Base-by-base conservation (phyloP, 2,113 vertebrate genomes). In the Tetrax tetrax region DNA sequence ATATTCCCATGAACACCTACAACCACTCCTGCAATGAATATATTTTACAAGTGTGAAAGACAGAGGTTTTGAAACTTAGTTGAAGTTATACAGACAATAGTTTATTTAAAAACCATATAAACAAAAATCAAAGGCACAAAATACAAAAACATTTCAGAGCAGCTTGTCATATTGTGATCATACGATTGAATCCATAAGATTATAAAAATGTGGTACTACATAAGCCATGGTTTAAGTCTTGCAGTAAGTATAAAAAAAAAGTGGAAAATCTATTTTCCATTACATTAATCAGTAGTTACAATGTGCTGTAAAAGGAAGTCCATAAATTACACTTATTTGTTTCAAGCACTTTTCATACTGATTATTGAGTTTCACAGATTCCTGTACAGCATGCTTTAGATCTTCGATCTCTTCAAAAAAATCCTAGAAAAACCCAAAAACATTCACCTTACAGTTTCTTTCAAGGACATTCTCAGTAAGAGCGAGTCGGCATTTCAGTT, bases 391-490 rank as follows among this genome's bases (percentile, higher is more conserved):
- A 18, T 1, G 93, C 94, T 98, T 98, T 90, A 98, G 90, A 93
- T 97, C 97, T 96, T 98, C 96, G 79, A 98, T 41, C 92, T 98
- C 97, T 84, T 98, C 96, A 87, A 98, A 97, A 96, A 98, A 98
- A 25, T 91, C 97, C 97, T 98, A 93, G 92, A 93, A 82, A 94
- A 92, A 90, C 23, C 72, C 65, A 86, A 61, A 96, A 83, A 88
- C 6, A 90, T 43, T 66, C 51, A 84, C 35, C 7, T 89, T 90
- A 38, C 60, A 64, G 54, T 83, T 66, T 79, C 53, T 61, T 80
- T 75, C 59, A 74, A 79, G 91, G 29, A 35, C 19, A 57, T 77
- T 91, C 50, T 79, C 87, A 54, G 0, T 12, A 71, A 47, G 8
- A 91, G 41, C 27, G 8, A 61, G 23, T 68, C 65, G 69, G n/a